A percentile compares a stretch with the other conserved stretches of the same genome.
These are phyloP conservation scores for Patella vulgata DNA, from an alignment of 1,140 invertebrate species.

Conservation along the genomic window DNA sequence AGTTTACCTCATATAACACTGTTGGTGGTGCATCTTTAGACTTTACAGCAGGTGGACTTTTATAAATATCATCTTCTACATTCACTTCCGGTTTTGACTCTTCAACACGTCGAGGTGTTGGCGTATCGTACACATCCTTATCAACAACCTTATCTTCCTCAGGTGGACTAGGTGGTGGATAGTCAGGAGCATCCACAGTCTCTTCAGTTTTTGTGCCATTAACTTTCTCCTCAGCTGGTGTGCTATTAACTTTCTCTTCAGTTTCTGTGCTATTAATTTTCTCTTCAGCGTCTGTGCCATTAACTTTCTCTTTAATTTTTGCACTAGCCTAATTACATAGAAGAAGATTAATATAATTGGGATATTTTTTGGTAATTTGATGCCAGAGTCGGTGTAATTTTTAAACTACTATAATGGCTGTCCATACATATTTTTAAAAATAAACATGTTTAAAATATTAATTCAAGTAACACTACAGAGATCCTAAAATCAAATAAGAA, in stretches of 20 bases:
- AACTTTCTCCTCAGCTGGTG: constrained; percentile 18
- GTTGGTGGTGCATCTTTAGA: constrained; percentile 26
- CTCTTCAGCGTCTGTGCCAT: not conserved
- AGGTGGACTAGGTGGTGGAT: constrained; percentile 27
- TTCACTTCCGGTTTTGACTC: constrained; percentile 17
- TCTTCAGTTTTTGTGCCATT: constrained; percentile 20
- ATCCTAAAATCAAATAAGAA: too few relatives aligned
- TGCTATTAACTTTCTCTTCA: not conserved
- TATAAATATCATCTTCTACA: constrained; percentile 32
- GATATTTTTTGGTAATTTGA: too few relatives aligned
- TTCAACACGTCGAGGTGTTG: not conserved
- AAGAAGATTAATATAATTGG: too few relatives aligned
- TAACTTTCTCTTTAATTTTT: too few relatives aligned
- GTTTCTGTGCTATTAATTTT: not conserved
- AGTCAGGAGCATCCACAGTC: constrained; percentile 10
- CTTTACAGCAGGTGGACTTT: constrained; percentile 37
- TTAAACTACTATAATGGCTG: too few relatives aligned
- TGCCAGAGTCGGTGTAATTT: too few relatives aligned
- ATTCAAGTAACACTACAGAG: too few relatives aligned
- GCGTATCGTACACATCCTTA: constrained; percentile 4
- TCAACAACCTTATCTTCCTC: constrained; percentile 1
- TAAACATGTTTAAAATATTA: too few relatives aligned
- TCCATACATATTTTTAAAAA: too few relatives aligned
- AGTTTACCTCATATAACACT: constrained; percentile 38
- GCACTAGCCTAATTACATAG: too few relatives aligned